Evolutionary conservation across 2,888 invertebrate species (phyloP), one percentile per base, ranked within the genome.

Genomic region (Keiferia lycopersicella): DNA sequence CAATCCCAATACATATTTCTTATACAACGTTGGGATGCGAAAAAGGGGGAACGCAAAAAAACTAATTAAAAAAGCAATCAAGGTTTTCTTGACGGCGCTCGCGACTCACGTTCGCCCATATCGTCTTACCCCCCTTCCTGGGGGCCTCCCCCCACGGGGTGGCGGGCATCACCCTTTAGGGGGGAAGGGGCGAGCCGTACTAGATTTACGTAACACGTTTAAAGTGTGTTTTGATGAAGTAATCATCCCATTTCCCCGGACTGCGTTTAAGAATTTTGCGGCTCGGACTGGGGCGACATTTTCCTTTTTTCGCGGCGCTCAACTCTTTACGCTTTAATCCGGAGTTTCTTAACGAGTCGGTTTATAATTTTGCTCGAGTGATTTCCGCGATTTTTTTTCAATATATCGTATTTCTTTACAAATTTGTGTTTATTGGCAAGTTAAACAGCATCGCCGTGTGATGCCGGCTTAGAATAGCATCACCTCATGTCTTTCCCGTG

Each of bases 51-150:
- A 83, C 77, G 82, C 82, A 87, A 90, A 88, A 87, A 87, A 87
- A 91, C 91, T 91, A 91, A 91, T 91, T 91, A 91, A 91, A 91
- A 91, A 91, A 91, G 91, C 91, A 91, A 91, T 91, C 91, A 91
- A 90, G 91, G 91, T 91, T 91, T 91, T 91, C 91, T 91, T 91
- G 91, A 91, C 91, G 91, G 90, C 88, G 90, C 90, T 91, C 91
- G 91, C 91, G 91, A 89, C 91, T 91, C 91, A 91, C 91, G 91
- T 91, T 91, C 91, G 90, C 88, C 91, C 89, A 91, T 91, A 91
- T 91, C 91, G 91, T 91, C 91, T 91, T 91, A 90, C 87, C 80
- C 88, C 89, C 83, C 76, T 74, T 82, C 82, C 82, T 83, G 77
- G 84, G 83, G 85, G 81, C 78, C 71, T 68, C 66, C 71, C 72